Base-by-base conservation (phyloP, 2,797 vertebrate species). In the Hipposideros larvatus region DNA sequence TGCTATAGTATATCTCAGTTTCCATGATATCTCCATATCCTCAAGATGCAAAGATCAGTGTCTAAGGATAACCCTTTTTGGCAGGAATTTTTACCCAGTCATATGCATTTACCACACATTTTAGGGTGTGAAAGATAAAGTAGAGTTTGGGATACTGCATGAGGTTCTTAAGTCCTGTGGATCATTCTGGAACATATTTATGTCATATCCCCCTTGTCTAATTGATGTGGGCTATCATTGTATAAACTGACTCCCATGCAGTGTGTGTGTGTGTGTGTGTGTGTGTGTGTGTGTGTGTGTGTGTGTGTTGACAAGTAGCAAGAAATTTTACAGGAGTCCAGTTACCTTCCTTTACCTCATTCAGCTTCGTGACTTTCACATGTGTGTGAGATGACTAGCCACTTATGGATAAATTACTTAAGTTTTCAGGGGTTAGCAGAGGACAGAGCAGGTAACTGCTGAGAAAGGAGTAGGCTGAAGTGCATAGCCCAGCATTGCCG, bases 401-500 rank as follows among this genome's bases (percentile, higher is more conserved):
- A 8, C 75, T 68, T 55, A 6, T 46, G 28, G 65, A 70, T 28
- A 77, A 87, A 53, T 70, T 63, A 66, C 22, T 34, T 4, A 84
- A 70, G 65, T 61, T 55, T 31, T 10, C 28, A 24, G 28, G 7
- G 31, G 13, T 46, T 46, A 53, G 15, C 37, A 11, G 91, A 77
- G 31, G 48, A 57, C 18, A 66, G 41, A 89, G 24, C 7, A 41
- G 61, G 41, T 41, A 88, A 53, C 22, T 28, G 34, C 2, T n/a
- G 24, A 77, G 31, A n/a, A 15, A 51, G 24, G 24, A 83, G 4
- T 26, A 43, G 59, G 59, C 28, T 31, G 7, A 55, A 2, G n/a
- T 28, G 3, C 11, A 24, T n/a, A 26, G 22, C 37, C 71, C 41
- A 61, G 31, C 0, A 2, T 3, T 11, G 22, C 11, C 15, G 1